These are phyloP conservation scores for Archivesica marissinica DNA, from an alignment of 1,140 invertebrate species.

Conservation along the genomic window DNA sequence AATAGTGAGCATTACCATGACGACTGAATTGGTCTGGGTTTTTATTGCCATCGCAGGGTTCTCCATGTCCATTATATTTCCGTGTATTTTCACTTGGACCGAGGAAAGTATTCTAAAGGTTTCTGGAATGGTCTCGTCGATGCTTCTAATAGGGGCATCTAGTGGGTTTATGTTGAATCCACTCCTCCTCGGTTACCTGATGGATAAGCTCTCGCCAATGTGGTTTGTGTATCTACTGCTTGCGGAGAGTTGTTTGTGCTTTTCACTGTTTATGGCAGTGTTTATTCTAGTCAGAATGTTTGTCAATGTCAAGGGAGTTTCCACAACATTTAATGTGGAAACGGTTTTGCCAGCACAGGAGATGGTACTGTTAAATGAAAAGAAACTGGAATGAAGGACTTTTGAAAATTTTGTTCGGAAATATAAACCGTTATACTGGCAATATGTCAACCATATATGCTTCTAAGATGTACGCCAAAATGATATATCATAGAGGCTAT, in stretches of 20 bases:
- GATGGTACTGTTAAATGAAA: not conserved
- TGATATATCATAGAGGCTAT: too few relatives aligned
- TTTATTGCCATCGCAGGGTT: slow-evolving; percentile 50
- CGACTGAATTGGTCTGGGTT: slow-evolving; percentile 9
- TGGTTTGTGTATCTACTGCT: slow-evolving; percentile 70
- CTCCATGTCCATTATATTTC: slow-evolving; percentile 69
- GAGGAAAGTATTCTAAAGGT: slow-evolving; percentile 70
- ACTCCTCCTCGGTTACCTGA: slow-evolving; percentile 67
- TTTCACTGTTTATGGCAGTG: slow-evolving; percentile 50
- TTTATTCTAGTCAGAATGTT: slow-evolving; percentile 39
- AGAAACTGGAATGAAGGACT: not conserved
- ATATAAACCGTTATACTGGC: too few relatives aligned
- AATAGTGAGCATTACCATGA: slow-evolving; percentile 2
- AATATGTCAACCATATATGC: too few relatives aligned
- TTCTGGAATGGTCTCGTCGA: slow-evolving; percentile 64
- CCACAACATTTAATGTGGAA: not conserved
- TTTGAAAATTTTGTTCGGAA: not conserved
- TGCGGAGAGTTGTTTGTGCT: slow-evolving; percentile 54
- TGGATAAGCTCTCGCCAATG: slow-evolving; percentile 68
- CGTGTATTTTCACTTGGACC: slow-evolving; percentile 69
- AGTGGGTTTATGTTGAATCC: slow-evolving; percentile 68
- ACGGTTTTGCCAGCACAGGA: not conserved
- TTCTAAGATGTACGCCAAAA: too few relatives aligned
- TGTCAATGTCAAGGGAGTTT: not conserved
- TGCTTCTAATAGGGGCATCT: slow-evolving; percentile 69